Base-by-base conservation (phyloP, 2,797 vertebrate species). In the Typhlichthys subterraneus region DNA sequence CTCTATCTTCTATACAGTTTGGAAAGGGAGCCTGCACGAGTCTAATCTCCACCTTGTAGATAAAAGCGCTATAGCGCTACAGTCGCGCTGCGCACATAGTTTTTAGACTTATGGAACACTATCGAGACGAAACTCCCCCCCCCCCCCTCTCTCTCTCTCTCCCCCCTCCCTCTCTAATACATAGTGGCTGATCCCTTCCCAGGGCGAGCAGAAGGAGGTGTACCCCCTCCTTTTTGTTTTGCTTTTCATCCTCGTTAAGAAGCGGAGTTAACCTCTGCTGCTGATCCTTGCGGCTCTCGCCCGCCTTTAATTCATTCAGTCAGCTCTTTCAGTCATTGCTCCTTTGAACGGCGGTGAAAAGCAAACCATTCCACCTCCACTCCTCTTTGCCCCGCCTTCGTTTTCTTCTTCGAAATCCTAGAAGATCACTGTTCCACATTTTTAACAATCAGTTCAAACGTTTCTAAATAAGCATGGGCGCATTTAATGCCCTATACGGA, bases 211-310 rank as follows among this genome's bases (percentile, higher is more conserved):
- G 33, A 70, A 87, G 86, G 85, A 80, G 86, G 85, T 89, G 89
- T 89, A 89, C 90, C 90, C 89, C 90, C 90, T 89, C 87, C 91
- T 92, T 92, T 87, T 75, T 4, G 31, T 55, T 55, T 55, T 55
- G 83, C 87, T 88, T 91, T 93, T 91, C 83, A 91, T 91, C 72
- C 73, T 59, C 82, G 69, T 91, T 84, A 91, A 92, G 91, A 85
- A 86, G 88, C 83, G 67, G 80, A 91, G 89, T 92, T 92, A 92
- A 92, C 90, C 87, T 92, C 89, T 90, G 84, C 83, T 89, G 87
- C 82, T 89, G 87, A 86, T 91, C 86, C 76, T 73, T 80, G 81
- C 84, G 78, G 80, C 84, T 85, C 87, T 87, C 80, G 69, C 83
- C 82, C 78, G 75, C 88, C 83, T 84, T 85, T 80, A 82, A 88